Conservation (phyloP, 2,888 invertebrate genomes). For the Calliphora vomitoria region DNA sequence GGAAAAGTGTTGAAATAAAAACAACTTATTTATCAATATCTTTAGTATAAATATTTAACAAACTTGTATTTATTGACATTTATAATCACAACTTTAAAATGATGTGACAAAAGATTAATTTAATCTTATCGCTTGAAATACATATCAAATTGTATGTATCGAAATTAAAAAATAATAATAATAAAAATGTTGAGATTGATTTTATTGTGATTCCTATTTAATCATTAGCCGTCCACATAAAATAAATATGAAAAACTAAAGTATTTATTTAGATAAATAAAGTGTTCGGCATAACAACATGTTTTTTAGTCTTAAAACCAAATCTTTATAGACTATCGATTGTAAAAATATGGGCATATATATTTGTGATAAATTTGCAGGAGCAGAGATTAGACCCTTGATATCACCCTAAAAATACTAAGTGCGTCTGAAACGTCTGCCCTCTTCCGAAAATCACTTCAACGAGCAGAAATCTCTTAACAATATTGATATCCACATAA, state of each 20-base stretch:
- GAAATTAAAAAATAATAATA: slow-evolving; percentile 7
- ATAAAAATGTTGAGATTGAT: slow-evolving; percentile 9
- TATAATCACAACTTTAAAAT: slow-evolving; percentile 2
- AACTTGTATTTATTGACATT: slow-evolving; percentile 17
- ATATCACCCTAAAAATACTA: too few relatives aligned
- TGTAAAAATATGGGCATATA: too few relatives aligned
- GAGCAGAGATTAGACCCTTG: too few relatives aligned
- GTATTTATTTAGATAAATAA: too few relatives aligned
- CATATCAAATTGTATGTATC: neutral
- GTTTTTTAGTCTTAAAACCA: too few relatives aligned
- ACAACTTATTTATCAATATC: neutral
- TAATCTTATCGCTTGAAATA: slow-evolving; percentile 22
- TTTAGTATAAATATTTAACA: neutral
- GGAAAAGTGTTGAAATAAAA: neutral
- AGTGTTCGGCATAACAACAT: too few relatives aligned
- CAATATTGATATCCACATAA: too few relatives aligned
- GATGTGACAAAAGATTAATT: slow-evolving; percentile 18
- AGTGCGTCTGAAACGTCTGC: too few relatives aligned
- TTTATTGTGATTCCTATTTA: neutral
- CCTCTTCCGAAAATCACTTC: too few relatives aligned
- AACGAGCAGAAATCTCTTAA: too few relatives aligned
- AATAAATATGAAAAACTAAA: neutral
- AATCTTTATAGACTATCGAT: too few relatives aligned
- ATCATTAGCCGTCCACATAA: neutral
- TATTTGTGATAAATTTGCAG: too few relatives aligned